These are phyloP conservation scores for Phthorimaea operculella DNA, from an alignment of 1,140 invertebrate species.

Conservation along the genomic window DNA sequence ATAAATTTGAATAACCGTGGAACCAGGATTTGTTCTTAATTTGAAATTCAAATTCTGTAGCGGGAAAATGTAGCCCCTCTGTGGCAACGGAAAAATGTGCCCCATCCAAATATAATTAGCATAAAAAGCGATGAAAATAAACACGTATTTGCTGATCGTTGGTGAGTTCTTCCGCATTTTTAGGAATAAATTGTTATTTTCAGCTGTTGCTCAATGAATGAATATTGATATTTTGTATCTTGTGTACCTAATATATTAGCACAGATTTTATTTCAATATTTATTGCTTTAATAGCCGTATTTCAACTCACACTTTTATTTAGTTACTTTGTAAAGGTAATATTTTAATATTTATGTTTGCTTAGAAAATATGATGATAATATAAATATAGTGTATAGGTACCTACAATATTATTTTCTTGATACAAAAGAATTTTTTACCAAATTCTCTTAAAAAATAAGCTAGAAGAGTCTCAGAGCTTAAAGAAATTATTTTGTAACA, in stretches of 20 bases:
- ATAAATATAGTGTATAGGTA: background rate
- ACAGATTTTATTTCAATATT: background rate
- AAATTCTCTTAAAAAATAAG: too few relatives aligned
- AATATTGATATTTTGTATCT: background rate
- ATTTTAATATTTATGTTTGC: background rate
- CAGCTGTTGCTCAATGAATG: background rate
- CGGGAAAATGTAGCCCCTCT: constrained; percentile 30
- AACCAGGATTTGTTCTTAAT: constrained; percentile 52
- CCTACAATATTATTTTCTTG: too few relatives aligned
- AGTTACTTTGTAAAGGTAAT: too few relatives aligned
- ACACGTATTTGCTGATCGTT: constrained; percentile 19
- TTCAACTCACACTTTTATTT: too few relatives aligned
- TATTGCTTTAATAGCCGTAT: background rate
- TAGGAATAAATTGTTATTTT: background rate
- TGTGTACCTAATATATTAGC: background rate
- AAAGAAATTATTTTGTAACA: too few relatives aligned
- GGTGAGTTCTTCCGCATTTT: constrained; percentile 16
- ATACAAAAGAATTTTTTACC: too few relatives aligned
- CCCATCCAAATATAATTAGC: constrained; percentile 36
- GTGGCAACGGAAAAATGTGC: constrained; percentile 37
- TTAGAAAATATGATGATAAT: background rate
- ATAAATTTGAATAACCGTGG: constrained; percentile 55
- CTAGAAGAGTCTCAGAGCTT: too few relatives aligned
- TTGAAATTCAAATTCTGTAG: constrained; percentile 51
- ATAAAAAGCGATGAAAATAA: constrained; percentile 22